Evolutionary conservation across 1,140 invertebrate genomes (phyloP).

Genomic region (Eupristina koningsbergeri): DNA sequence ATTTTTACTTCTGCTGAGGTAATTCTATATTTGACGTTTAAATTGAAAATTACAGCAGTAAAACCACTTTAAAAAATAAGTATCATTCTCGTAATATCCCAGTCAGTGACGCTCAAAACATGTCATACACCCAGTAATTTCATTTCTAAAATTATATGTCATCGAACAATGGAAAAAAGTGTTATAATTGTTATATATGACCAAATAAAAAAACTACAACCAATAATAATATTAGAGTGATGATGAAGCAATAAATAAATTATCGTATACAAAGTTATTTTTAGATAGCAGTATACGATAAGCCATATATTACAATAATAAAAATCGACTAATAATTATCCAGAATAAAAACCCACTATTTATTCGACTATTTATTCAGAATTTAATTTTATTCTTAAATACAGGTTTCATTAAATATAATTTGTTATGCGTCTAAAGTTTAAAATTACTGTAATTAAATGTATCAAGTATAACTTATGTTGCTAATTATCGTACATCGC

Average conservation of each 20-base stretch:
- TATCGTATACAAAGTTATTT: too few species aligned
- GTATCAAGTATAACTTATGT: neutral
- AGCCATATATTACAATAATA: too few species aligned
- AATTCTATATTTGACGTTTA: neutral
- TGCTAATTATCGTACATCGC: neutral
- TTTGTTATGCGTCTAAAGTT: neutral
- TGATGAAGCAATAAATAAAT: too few species aligned
- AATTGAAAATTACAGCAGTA: conserved; percentile 3
- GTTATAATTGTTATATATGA: too few species aligned
- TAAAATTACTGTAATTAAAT: neutral
- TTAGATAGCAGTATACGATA: too few species aligned
- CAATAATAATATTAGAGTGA: too few species aligned
- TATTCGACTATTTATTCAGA: too few species aligned
- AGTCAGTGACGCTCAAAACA: neutral
- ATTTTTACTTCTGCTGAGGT: neutral
- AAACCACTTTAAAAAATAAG: neutral
- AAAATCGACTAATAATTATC: too few species aligned
- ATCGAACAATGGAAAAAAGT: neutral
- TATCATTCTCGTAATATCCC: neutral
- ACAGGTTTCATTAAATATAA: neutral
- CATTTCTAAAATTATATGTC: neutral
- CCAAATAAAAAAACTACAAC: too few species aligned
- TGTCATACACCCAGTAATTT: neutral
- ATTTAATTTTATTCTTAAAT: neutral
- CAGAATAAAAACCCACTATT: too few species aligned